Conservation (phyloP, 1,140 invertebrate genomes). For the Musca vetustissima region DNA sequence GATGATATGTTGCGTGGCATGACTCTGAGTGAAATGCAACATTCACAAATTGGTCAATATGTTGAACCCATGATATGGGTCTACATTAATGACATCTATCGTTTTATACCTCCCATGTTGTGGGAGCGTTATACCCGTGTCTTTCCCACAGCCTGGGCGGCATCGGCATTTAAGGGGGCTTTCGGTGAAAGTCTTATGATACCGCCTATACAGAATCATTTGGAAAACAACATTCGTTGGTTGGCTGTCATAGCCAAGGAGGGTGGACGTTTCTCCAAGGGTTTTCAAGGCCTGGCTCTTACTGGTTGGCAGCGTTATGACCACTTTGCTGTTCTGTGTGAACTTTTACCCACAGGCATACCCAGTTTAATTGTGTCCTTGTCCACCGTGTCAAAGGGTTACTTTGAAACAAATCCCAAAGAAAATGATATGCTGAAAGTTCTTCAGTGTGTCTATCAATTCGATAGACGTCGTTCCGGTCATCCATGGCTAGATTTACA, state of each 20-base stretch:
- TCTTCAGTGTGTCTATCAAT: slow-evolving; percentile 61
- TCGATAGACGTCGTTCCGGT: slow-evolving; percentile 50
- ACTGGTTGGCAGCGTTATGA: slow-evolving; percentile 84
- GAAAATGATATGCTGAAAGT: slow-evolving; percentile 59
- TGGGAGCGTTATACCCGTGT: slow-evolving; percentile 81
- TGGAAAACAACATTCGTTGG: slow-evolving; percentile 74
- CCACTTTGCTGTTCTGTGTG: slow-evolving; percentile 90
- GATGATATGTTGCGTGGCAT: slow-evolving; percentile 90
- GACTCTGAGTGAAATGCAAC: slow-evolving; percentile 65
- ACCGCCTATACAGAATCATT: slow-evolving; percentile 67
- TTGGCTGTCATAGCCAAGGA: slow-evolving; percentile 65
- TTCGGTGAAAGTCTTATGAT: slow-evolving; percentile 77
- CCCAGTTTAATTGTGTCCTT: slow-evolving; percentile 72
- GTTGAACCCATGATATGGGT: slow-evolving; percentile 89
- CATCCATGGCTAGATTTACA: slow-evolving; percentile 51
- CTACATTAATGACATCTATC: slow-evolving; percentile 66
- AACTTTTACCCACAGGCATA: slow-evolving; percentile 81
- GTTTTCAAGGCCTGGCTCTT: slow-evolving; percentile 67
- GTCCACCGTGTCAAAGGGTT: slow-evolving; percentile 63
- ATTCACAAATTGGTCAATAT: slow-evolving; percentile 70
- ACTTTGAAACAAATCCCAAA: slow-evolving; percentile 62
- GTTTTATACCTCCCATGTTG: slow-evolving; percentile 57
- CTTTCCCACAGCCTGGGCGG: slow-evolving; percentile 84
- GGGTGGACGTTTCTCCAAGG: slow-evolving; percentile 57
- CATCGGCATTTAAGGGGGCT: slow-evolving; percentile 65